Evolutionary conservation across 2,113 vertebrate species (phyloP), one percentile per base, ranked within the genome.

Genomic region (Gambusia affinis): DNA sequence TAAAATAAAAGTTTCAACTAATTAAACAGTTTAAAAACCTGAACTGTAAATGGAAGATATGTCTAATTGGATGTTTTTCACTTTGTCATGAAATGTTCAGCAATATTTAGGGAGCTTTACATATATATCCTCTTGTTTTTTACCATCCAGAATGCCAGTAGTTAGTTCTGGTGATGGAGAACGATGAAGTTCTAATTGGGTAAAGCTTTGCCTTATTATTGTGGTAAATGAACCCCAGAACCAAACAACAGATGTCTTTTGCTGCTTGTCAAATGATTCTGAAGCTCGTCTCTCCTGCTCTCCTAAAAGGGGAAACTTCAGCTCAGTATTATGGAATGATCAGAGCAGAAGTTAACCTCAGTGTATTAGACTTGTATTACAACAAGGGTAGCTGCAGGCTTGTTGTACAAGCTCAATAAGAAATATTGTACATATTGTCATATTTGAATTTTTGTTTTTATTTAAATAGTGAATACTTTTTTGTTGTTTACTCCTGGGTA

Each of bases 361-460:
- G 54, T 54, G 75, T 85, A 68, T 84, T 85, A 72, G 37, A 19
- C 39, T 35, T 70, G 47, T 75, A 66, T 70, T 60, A 27, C 67
- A 72, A 54, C 37, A 44, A 17, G 29, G 30, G 37, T 30, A 22
- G 51, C 39, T 64, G n/a, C 44, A 79, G 64, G 68, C 69, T 75
- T 74, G 30, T 37, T 81, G 73, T 87, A 77, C 30, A 72, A 72
- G 76, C 30, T 27, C 8, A 3, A 60, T 65, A 29, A 64, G 39
- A 64, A 82, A 70, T 79, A 67, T 85, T 93, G 92, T 92, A 91
- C 87, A 92, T 91, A 88, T 54, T 91, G 83, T 70, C 61, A 82
- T 81, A 78, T 62, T 88, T 70, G 89, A 8, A 24, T 47, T 86
- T 76, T 66, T 63, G 4, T 63, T 87, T 37, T 39, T 74, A 64